These are phyloP conservation scores for Hemichromis elongatus DNA, from an alignment of 2,113 vertebrate species.

Conservation along the genomic window DNA sequence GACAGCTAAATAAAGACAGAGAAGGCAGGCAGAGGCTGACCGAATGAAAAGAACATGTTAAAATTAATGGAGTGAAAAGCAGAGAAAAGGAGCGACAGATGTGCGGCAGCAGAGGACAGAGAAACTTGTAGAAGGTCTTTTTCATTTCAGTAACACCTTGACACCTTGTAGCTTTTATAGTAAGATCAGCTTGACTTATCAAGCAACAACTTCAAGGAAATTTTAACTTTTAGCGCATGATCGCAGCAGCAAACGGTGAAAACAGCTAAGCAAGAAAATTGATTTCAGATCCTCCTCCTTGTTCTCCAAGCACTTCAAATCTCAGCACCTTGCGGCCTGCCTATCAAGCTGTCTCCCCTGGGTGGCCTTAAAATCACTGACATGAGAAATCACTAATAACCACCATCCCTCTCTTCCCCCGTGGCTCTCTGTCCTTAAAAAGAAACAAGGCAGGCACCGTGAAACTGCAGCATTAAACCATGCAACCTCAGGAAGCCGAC, in stretches of 20 bases:
- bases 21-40: background rate
- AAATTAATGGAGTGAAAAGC: background rate
- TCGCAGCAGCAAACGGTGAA: background rate
- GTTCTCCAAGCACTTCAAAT: background rate
- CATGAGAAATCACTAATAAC: slow-evolving; percentile 50
- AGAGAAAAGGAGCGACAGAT: background rate
- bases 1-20: background rate
- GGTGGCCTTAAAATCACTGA: slow-evolving; percentile 55
- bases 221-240: background rate
- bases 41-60: background rate
- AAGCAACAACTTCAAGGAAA: background rate
- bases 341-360: slow-evolving; percentile 31
- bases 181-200: background rate
- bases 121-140: background rate
- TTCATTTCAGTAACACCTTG: background rate
- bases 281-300: slow-evolving; percentile 12
- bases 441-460: slow-evolving; percentile 43
- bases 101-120: background rate
- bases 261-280: slow-evolving; percentile 19
- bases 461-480: slow-evolving; percentile 37
- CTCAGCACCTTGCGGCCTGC: slow-evolving; percentile 15
- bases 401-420: background rate
- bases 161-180: background rate
- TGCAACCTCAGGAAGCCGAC: background rate
- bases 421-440: background rate